Evolutionary conservation across 2,113 vertebrate genomes (phyloP).

Genomic region (Protobothrops flavoviridis): DNA sequence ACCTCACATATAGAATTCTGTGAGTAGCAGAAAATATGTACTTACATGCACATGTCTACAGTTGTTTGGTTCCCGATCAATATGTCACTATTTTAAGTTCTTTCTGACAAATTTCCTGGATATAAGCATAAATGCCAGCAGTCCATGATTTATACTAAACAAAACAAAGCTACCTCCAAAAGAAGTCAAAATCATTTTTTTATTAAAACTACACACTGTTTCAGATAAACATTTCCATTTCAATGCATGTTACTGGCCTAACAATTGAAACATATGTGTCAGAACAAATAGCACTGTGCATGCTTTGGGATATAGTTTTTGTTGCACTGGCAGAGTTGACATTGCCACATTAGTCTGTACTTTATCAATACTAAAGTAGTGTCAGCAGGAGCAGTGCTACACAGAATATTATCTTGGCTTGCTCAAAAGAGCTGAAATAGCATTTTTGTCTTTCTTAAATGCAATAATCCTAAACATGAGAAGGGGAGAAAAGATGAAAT

Average conservation of each 20-base stretch:
- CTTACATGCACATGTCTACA: no score
- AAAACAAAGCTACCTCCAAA: slow-evolving; percentile 5
- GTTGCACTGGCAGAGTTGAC: neutral
- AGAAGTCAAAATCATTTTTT: slow-evolving; percentile 57
- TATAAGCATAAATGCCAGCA: neutral
- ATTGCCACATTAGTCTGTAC: neutral
- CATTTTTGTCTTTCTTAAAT: slow-evolving; percentile 38
- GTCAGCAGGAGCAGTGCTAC: slow-evolving; percentile 18
- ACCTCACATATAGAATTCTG: neutral
- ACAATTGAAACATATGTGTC: neutral
- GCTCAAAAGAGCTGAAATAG: slow-evolving; percentile 32
- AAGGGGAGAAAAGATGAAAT: neutral
- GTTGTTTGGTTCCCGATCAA: neutral
- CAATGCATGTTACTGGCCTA: slow-evolving; percentile 39
- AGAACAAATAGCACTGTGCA: neutral
- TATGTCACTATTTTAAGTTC: neutral
- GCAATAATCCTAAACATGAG: slow-evolving; percentile 14
- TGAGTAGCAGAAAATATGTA: neutral
- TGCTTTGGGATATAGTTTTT: slow-evolving; percentile 4
- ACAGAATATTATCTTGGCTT: slow-evolving; percentile 24
- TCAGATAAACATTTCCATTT: slow-evolving; percentile 53
- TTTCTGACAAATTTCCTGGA: neutral
- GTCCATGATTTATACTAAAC: neutral
- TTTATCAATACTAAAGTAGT: slow-evolving; percentile 1
- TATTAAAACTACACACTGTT: slow-evolving; percentile 67